These are phyloP conservation scores for Phorcus lineatus DNA, from an alignment of 2,888 invertebrate genomes.

Conservation along the genomic window DNA sequence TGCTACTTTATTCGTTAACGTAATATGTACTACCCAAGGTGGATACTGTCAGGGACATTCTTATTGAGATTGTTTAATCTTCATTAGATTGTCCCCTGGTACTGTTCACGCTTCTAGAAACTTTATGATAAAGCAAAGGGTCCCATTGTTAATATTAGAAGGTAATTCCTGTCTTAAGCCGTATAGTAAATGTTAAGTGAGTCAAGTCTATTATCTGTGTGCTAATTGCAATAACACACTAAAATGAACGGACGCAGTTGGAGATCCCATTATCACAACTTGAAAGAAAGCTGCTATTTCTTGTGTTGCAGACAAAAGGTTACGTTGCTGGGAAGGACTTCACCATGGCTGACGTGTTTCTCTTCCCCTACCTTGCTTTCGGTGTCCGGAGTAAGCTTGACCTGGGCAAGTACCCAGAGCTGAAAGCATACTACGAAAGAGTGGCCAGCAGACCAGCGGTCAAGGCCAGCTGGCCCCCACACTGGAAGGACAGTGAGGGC, in stretches of 20 bases:
- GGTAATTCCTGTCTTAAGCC: no score
- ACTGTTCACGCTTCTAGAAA: neutral
- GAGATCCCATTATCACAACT: no score
- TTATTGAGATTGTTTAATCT: no score
- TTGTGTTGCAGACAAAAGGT: neutral
- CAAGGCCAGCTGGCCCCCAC: slow-evolving; percentile 58
- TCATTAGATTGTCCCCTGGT: neutral
- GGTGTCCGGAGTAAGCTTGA: slow-evolving; percentile 46
- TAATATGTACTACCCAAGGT: no score
- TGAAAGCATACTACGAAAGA: slow-evolving; percentile 50
- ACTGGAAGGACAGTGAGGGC: slow-evolving; percentile 51
- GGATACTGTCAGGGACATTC: no score
- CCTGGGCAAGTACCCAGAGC: slow-evolving; percentile 36
- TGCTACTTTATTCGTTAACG: no score
- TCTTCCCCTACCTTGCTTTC: slow-evolving; percentile 51
- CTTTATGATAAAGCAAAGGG: no score
- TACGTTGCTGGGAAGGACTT: slow-evolving; percentile 39
- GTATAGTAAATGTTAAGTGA: no score
- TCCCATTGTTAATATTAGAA: no score
- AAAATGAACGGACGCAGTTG: no score
- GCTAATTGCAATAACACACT: no score
- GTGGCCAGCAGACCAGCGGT: slow-evolving; percentile 48
- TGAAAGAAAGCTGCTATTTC: neutral
- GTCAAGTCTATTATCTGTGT: no score
- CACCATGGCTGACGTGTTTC: slow-evolving; percentile 47